Base-by-base conservation (phyloP, 1,140 invertebrate genomes). In the Asbolus verrucosus region DNA sequence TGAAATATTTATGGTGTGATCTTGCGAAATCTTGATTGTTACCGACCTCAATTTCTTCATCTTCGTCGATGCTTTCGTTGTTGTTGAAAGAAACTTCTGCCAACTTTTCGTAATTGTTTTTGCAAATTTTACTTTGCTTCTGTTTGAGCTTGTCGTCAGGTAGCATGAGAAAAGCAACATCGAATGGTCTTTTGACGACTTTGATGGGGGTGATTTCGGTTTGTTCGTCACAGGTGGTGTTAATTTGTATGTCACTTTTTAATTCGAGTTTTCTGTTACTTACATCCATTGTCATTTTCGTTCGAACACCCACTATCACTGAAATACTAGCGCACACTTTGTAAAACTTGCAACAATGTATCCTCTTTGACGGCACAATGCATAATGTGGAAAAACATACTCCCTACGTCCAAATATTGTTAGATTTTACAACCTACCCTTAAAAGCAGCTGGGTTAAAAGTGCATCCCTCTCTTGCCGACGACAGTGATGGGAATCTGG, bases 151-250 rank as follows among this genome's bases (percentile, higher is more conserved):
- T 92, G 60, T 94, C 92, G 73, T 94, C 92, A 1, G 92, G 92
- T 75, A 92, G 90, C 83, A 94, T 93, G 2, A 95, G 81, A 71
- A 95, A 95, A 0, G 93, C 93, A 0, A 95, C 93, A 77, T 95
- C 93, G 75, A 95, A 95, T 6, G 92, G 91, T 9, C 93, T 82
- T 74, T 94, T 94, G 14, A 86, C 81, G 19, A 75, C 69, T 62
- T 77, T 78, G 13, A 61, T 54, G 6, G 73, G 14, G 1, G 74
- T 74, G n/a, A 78, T 74, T 36, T 76, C 65, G 6, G 73, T 76
- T 16, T 71, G 67, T 31, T 78, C 77, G 14, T 76, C 70, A 63
- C 61, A 63, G 33, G 19, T 61, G 9, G 46, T 54, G 46, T 24
- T 54, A 27, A 54, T 54, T 39, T 74, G 69, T 19, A 76, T 59